Evolutionary conservation across 2,888 invertebrate species (phyloP).

Genomic region (Eueremaeus valkanovi): DNA sequence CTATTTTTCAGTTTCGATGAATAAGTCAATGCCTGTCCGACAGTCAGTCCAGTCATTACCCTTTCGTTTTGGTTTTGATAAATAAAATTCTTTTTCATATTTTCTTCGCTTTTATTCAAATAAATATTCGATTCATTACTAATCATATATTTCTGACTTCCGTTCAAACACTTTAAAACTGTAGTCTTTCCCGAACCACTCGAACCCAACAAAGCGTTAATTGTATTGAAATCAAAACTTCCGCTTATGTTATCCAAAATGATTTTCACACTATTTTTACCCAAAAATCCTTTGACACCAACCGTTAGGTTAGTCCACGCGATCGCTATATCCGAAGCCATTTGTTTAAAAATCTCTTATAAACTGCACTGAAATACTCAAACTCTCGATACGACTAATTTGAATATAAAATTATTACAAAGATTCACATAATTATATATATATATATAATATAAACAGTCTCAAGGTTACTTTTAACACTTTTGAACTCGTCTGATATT

Average conservation of each 20-base stretch:
- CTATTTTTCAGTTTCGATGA: slow-evolving; percentile 9
- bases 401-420: too few species aligned
- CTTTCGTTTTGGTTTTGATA: slow-evolving; percentile 12
- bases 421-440: too few species aligned
- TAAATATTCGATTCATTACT: neutral
- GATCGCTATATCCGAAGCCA: neutral
- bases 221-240: neutral
- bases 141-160: neutral
- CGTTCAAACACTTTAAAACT: slow-evolving; percentile 22
- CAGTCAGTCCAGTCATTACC: neutral
- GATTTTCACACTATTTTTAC: neutral
- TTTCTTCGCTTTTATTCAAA: neutral
- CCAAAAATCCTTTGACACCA: neutral
- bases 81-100: slow-evolving; percentile 8
- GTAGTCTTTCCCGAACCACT: neutral
- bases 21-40: slow-evolving; percentile 20
- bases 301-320: slow-evolving; percentile 1
- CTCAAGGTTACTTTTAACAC: too few species aligned
- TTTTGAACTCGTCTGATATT: too few species aligned
- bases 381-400: too few species aligned
- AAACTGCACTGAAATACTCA: too few species aligned
- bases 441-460: too few species aligned
- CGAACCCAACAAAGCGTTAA: slow-evolving; percentile 1
- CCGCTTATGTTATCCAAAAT: neutral
- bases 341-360: neutral